These are phyloP conservation scores for Selene dorsalis DNA, from an alignment of 2,797 vertebrate species.

Conservation along the genomic window DNA sequence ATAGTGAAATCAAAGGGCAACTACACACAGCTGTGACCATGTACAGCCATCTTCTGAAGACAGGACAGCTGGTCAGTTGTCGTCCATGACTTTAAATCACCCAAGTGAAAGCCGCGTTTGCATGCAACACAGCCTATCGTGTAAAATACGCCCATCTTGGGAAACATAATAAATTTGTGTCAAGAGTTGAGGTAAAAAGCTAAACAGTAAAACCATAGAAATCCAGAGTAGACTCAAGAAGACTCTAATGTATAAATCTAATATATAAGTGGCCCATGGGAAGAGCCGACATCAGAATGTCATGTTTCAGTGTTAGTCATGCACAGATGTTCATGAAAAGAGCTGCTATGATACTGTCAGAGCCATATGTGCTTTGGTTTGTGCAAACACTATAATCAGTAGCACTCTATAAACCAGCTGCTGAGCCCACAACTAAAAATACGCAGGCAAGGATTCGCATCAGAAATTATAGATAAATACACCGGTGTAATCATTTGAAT, in stretches of 20 bases:
- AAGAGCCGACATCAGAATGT: conserved; percentile 67
- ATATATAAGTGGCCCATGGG: conserved; percentile 59
- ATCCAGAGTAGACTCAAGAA: conserved; percentile 33
- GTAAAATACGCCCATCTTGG: conserved; percentile 61
- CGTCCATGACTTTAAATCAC: conserved; percentile 58
- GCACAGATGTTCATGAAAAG: conserved; percentile 76
- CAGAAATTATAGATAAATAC: conserved; percentile 67
- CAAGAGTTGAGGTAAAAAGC: conserved; percentile 60
- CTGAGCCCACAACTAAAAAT: conserved; percentile 77
- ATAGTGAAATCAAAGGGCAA: conserved; percentile 64
- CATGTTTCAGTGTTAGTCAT: conserved; percentile 75
- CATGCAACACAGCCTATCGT: conserved; percentile 54
- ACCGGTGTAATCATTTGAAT: conserved; percentile 65
- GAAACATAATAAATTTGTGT: conserved; percentile 58
- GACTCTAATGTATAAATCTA: conserved; percentile 51
- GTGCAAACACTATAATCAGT: conserved; percentile 83
- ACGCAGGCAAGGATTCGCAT: conserved; percentile 62
- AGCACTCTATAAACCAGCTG: conserved; percentile 72
- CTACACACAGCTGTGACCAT: conserved; percentile 54
- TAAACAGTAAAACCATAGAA: conserved; percentile 47
- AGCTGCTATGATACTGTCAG: conserved; percentile 67
- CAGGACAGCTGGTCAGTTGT: conserved; percentile 54
- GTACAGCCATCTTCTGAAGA: conserved; percentile 41
- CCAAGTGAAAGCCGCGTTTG: conserved; percentile 44
- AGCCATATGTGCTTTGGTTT: conserved; percentile 72